Evolutionary conservation across 2,797 vertebrate species (phyloP).

Genomic region (Platalea minor): DNA sequence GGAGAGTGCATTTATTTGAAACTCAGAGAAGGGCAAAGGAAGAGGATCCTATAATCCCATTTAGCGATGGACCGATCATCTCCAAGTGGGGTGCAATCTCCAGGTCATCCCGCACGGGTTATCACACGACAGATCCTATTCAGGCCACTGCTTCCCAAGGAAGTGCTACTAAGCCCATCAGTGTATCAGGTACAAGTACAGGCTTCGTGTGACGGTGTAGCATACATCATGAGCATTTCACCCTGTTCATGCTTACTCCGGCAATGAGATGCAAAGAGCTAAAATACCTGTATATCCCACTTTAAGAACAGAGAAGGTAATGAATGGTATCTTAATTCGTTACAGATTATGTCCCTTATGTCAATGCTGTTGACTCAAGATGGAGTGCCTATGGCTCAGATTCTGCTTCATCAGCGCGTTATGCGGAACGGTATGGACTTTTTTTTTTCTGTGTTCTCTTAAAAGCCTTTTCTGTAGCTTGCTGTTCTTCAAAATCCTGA

Average conservation of each 20-base stretch:
- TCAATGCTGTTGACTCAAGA: slow-evolving; percentile 87
- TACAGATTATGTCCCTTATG: slow-evolving; percentile 88
- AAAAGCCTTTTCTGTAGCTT: neutral
- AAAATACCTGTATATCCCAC: neutral
- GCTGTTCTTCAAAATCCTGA: neutral
- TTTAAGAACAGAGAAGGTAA: neutral
- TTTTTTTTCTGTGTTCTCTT: neutral
- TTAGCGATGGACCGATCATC: slow-evolving; percentile 95
- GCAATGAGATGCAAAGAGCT: neutral
- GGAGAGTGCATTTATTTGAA: slow-evolving; percentile 87
- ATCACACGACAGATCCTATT: slow-evolving; percentile 91
- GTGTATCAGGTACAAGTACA: slow-evolving; percentile 84
- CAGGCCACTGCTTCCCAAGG: slow-evolving; percentile 94
- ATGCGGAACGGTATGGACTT: slow-evolving; percentile 83
- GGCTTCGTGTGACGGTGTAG: neutral
- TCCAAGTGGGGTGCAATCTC: slow-evolving; percentile 99
- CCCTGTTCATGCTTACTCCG: neutral
- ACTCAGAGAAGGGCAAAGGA: slow-evolving; percentile 89
- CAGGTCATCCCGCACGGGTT: slow-evolving; percentile 90
- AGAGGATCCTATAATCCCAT: slow-evolving; percentile 97
- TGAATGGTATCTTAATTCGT: neutral
- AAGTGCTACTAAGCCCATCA: slow-evolving; percentile 87
- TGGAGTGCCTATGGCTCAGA: slow-evolving; percentile 91
- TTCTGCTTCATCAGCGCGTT: slow-evolving; percentile 85
- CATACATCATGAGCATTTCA: neutral